A percentile compares a stretch with the other conserved stretches of the same genome.
Evolutionary conservation across 2,113 vertebrate genomes (phyloP).

Genomic region (Tamias sibiricus): DNA sequence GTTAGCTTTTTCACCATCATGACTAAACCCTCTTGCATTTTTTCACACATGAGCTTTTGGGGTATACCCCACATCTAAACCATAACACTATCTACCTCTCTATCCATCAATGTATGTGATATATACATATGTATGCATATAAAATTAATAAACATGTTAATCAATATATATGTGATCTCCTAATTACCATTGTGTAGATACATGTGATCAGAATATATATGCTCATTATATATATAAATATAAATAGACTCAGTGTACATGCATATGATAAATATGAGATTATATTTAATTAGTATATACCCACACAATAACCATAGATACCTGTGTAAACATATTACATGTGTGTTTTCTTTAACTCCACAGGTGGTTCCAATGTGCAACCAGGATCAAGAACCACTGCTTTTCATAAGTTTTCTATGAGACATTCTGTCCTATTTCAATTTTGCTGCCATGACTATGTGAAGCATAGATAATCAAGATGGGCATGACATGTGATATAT

Average conservation of each 20-base stretch:
- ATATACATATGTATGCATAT: background rate
- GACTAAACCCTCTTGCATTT: too few relatives aligned
- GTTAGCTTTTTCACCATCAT: too few relatives aligned
- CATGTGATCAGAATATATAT: background rate
- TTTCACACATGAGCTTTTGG: too few relatives aligned
- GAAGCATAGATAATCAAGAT: background rate
- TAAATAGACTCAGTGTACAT: background rate
- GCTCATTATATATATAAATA: background rate
- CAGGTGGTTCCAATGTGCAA: background rate
- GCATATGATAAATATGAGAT: background rate
- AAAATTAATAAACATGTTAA: background rate
- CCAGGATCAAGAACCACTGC: background rate
- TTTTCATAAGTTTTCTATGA: background rate
- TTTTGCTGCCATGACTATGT: background rate
- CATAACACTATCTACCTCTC: too few relatives aligned
- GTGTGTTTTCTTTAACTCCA: background rate
- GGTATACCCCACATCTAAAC: too few relatives aligned
- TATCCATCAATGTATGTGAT: background rate
- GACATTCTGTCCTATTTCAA: background rate
- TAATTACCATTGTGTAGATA: background rate
- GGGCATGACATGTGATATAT: background rate
- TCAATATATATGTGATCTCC: background rate
- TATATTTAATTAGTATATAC: background rate
- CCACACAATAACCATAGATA: background rate
- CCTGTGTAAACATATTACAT: background rate